phyloP scores from a whole-genome alignment of 2,113 vertebrate species.

The Rhineura floridana region DNA sequence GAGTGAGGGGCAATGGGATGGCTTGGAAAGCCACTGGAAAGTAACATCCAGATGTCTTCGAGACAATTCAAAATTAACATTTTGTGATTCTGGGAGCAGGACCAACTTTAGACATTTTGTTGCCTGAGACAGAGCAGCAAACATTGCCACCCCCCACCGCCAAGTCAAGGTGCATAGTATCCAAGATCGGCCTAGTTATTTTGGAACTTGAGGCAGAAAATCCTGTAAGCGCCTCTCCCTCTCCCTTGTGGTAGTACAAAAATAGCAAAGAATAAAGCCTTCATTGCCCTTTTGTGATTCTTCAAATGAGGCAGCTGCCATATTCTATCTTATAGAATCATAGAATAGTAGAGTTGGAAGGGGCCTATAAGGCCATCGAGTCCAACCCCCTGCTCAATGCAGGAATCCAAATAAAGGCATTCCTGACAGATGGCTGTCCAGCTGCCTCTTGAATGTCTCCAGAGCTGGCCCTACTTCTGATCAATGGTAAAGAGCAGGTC shows the following conservation, averaged over 20 bases:
- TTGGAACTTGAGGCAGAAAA: neutral
- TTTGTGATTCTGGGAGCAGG: neutral
- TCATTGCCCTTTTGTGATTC: neutral
- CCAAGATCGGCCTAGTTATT: neutral
- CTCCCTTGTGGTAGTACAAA: neutral
- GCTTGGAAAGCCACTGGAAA: neutral
- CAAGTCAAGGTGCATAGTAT: neutral
- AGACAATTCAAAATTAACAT: neutral
- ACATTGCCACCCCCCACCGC: neutral
- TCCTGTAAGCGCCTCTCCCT: neutral
- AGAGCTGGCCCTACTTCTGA: neutral
- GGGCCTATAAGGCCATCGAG: no score
- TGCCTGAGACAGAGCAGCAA: neutral
- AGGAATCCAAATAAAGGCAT: no score
- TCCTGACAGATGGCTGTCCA: no score
- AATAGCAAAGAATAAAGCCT: neutral
- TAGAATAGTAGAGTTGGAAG: no score
- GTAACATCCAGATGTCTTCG: fast-evolving
- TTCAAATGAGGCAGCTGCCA: neutral
- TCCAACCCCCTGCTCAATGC: no score
- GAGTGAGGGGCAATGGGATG: neutral
- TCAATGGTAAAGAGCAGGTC: neutral
- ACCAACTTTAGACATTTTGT: neutral
- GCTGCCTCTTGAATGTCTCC: no score
- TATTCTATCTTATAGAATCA: no score